phyloP scores from a whole-genome alignment of 2,113 vertebrate genomes.

The Bos javanicus region DNA sequence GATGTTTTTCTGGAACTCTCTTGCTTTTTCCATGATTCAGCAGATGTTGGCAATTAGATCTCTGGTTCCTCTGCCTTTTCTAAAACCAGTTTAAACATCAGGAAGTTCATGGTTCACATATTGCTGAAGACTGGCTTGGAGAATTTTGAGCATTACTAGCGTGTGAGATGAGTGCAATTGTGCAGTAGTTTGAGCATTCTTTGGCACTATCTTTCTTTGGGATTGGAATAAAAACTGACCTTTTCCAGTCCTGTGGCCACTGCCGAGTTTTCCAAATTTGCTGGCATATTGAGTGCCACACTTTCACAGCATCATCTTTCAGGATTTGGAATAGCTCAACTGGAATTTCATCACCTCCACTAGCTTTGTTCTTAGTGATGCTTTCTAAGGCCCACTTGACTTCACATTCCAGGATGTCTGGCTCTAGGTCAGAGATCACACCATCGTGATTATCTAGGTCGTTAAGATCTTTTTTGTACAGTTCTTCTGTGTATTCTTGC shows the following conservation, averaged over 20 bases:
- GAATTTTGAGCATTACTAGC: background rate
- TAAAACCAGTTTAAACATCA: background rate
- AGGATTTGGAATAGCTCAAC: too few species aligned
- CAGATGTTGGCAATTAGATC: fast-evolving
- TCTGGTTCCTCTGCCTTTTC: background rate
- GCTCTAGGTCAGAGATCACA: too few species aligned
- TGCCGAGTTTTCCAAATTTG: background rate
- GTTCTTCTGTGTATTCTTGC: too few species aligned
- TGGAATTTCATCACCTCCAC: too few species aligned
- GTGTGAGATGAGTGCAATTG: background rate
- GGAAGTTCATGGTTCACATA: background rate
- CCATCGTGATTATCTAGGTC: too few species aligned
- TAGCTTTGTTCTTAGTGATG: too few species aligned
- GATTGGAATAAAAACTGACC: background rate
- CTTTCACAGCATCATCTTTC: too few species aligned
- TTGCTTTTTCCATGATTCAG: background rate
- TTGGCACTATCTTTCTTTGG: background rate
- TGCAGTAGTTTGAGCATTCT: background rate
- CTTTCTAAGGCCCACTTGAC: too few species aligned
- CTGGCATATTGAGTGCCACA: background rate
- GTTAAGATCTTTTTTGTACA: too few species aligned
- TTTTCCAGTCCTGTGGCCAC: background rate
- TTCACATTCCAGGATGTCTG: too few species aligned
- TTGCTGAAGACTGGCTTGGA: background rate
- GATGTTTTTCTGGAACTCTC: background rate